Evolutionary conservation across 2,888 invertebrate genomes (phyloP), one percentile per base, ranked within the genome.

Genomic region (Hemithea aestivaria): DNA sequence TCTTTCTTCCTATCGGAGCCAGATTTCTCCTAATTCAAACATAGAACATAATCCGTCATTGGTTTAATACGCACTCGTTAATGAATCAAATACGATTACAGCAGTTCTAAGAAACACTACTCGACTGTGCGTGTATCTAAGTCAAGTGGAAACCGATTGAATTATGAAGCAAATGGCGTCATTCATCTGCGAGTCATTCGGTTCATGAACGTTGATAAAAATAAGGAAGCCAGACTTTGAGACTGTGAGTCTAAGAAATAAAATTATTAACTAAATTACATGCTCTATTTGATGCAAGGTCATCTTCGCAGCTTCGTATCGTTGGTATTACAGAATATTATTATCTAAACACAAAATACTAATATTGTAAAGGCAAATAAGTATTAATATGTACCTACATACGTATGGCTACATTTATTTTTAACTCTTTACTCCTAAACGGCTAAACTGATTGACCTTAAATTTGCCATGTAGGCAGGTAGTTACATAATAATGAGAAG

Each of bases 241-340:
- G 27, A 33, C 20, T 30, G 33, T 52, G 34, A 27, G 20, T 9
- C 9, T 45, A 35, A 41, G 36, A 34, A 52, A 48, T n/a, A 48
- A n/a, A n/a, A n/a, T n/a, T n/a, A n/a, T n/a, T n/a, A n/a, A n/a
- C n/a, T n/a, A n/a, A n/a, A n/a, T n/a, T n/a, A n/a, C 54, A 52
- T 53, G 58, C 48, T 56, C 62, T 53, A 66, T 56, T 65, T 70
- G 2, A 62, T 51, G 57, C 62, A 74, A 77, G 75, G 76, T 68
- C 74, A 64, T 69, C 60, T n/a, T n/a, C n/a, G n/a, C n/a, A n/a
- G n/a, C n/a, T n/a, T n/a, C n/a, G n/a, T n/a, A n/a, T n/a, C n/a
- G n/a, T n/a, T n/a, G n/a, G n/a, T n/a, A n/a, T n/a, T n/a, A n/a
- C n/a, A n/a, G n/a, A n/a, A n/a, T n/a, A n/a, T n/a, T n/a, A n/a